Conservation (phyloP, 2,797 vertebrate species). For the Tiaroga cobitis region DNA sequence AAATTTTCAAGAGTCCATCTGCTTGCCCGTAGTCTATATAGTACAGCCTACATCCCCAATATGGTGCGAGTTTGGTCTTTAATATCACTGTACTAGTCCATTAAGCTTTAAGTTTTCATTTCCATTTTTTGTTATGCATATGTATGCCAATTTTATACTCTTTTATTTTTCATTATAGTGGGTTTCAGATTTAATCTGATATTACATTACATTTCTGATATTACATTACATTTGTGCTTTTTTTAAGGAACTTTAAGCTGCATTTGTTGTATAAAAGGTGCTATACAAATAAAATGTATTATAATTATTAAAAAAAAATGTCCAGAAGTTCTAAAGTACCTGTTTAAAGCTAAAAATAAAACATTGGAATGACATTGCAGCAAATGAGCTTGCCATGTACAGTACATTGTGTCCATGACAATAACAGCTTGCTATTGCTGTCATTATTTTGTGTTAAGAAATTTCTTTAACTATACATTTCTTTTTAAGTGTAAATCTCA, state of each 20-base stretch:
- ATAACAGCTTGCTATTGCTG: neutral
- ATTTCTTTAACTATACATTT: neutral
- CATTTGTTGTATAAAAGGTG: neutral
- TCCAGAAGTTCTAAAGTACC: neutral
- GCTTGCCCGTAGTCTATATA: too few species aligned
- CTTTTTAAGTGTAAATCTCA: neutral
- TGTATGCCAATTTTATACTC: too few species aligned
- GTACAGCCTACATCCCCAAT: too few species aligned
- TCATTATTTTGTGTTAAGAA: too few species aligned
- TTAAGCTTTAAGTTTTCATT: too few species aligned
- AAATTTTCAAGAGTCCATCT: too few species aligned
- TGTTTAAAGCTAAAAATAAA: neutral
- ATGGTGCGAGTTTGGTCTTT: too few species aligned
- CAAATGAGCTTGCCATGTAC: neutral
- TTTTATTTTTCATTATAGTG: too few species aligned
- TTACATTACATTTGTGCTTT: too few species aligned
- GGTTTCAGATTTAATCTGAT: neutral
- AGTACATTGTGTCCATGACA: neutral
- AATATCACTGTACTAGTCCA: too few species aligned
- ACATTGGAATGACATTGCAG: neutral
- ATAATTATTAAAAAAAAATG: neutral
- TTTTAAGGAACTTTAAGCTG: too few species aligned
- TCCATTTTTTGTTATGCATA: too few species aligned
- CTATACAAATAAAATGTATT: neutral
- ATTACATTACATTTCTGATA: neutral